Conservation (phyloP, 2,797 vertebrate species). For the Microctenopoma lineatum region DNA sequence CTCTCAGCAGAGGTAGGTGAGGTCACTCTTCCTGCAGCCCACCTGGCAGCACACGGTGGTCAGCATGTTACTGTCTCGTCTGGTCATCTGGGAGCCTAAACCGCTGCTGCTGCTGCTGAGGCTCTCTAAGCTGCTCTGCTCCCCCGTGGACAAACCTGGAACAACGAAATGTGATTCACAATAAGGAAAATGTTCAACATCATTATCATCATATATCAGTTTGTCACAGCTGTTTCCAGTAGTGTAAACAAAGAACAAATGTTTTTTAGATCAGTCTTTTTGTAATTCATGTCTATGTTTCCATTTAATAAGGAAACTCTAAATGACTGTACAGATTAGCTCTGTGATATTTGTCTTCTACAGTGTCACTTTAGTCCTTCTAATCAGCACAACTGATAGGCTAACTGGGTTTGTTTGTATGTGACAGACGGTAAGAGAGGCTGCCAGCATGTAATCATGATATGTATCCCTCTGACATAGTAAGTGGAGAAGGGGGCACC, state of each 20-base stretch:
- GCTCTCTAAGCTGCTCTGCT: slow-evolving; percentile 70
- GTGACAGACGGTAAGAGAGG: slow-evolving; percentile 9
- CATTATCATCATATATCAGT: neutral
- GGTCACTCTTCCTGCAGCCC: slow-evolving; percentile 86
- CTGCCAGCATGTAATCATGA: slow-evolving; percentile 52
- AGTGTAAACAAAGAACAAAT: neutral
- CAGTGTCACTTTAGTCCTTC: slow-evolving; percentile 54
- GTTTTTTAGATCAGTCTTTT: slow-evolving; percentile 23
- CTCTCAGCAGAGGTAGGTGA: slow-evolving; percentile 82
- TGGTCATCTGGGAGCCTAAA: slow-evolving; percentile 28
- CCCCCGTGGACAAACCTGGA: slow-evolving; percentile 63
- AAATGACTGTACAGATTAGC: slow-evolving; percentile 46
- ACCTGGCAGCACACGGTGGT: slow-evolving; percentile 81
- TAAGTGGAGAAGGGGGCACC: slow-evolving; percentile 22
- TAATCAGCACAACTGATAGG: slow-evolving; percentile 45
- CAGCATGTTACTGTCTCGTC: slow-evolving; percentile 76
- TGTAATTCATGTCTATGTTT: slow-evolving; percentile 20
- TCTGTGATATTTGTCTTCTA: slow-evolving; percentile 53
- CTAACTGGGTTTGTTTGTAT: slow-evolving; percentile 64
- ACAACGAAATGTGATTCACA: neutral
- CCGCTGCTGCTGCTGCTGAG: slow-evolving; percentile 39
- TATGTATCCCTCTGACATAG: slow-evolving; percentile 39
- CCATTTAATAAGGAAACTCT: slow-evolving; percentile 53
- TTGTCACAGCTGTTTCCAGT: neutral
- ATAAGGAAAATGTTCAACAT: neutral